Base-by-base conservation (phyloP, 2,797 vertebrate genomes). In the Parambassis ranga region DNA sequence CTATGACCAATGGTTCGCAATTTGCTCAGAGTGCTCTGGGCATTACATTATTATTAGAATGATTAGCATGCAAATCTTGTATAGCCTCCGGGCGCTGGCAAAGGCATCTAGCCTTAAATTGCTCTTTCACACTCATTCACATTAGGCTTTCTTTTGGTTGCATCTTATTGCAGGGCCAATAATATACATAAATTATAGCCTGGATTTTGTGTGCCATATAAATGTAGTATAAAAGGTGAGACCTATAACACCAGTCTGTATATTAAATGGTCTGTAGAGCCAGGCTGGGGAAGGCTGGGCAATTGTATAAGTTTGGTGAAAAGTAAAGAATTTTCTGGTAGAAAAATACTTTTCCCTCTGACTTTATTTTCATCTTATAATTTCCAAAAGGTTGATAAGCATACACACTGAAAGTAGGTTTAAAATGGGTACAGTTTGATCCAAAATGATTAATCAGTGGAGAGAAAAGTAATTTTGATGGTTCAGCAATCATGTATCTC, bases 1-100 rank as follows among this genome's bases (percentile, higher is more conserved):
- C 85, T 89, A 78, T 89, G 85, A 88, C 90, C 89, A 84, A 71
- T 86, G 87, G 85, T 85, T 89, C 68, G 68, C 89, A 90, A 90
- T 92, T 90, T 91, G 86, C 90, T 89, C 77, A 84, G 81, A 87
- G 77, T 85, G 90, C 92, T 91, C 18, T 81, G 83, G 91, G 90
- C 90, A 85, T 90, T 87, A 90, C 91, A 91, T 92, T 92, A 92
- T 91, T 91, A 92, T 92, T 91, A 90, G 88, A 91, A 90, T 90
- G 89, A 93, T 93, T 92, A 93, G 90, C 91, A 93, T 93, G 92
- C 90, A 92, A 93, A 93, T 92, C 89, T 89, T 88, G 88, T 89
- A 84, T 89, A 78, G 90, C 92, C 87, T 53, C 75, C 84, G 88
- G 88, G 92, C 89, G 71, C 76, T 91, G 90, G 86, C 85, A 87